These are phyloP conservation scores for Megaustenia siamemsis DNA, from an alignment of 2,888 invertebrate species.

Conservation along the genomic window DNA sequence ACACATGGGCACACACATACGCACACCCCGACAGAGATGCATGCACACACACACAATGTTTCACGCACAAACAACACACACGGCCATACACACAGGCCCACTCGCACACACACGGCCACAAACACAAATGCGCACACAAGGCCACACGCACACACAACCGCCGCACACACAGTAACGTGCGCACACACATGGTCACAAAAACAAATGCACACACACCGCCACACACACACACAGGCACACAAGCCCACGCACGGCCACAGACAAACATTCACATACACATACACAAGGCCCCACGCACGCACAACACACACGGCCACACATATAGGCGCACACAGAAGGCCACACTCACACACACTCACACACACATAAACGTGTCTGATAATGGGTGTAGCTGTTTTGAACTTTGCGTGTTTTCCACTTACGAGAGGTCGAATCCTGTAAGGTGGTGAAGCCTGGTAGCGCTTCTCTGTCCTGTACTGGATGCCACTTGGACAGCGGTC, in stretches of 20 bases:
- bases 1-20: background rate
- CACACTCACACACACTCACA: too few species aligned
- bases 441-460: conserved; percentile 81
- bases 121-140: too few species aligned
- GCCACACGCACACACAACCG: too few species aligned
- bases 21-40: background rate
- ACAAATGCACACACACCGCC: too few species aligned
- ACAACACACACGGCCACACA: background rate
- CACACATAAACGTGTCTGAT: too few species aligned
- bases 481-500: conserved; percentile 76
- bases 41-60: background rate
- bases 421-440: conserved; percentile 76
- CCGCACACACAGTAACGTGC: too few species aligned
- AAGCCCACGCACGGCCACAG: background rate
- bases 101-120: too few species aligned
- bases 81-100: too few species aligned
- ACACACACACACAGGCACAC: too few species aligned
- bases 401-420: conserved; percentile 1
- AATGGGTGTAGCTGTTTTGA: too few species aligned
- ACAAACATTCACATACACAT: background rate
- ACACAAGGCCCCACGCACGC: background rate
- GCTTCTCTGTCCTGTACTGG: conserved; percentile 66
- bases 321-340: too few species aligned
- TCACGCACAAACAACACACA: background rate
- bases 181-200: too few species aligned